Evolutionary conservation across 2,797 vertebrate genomes (phyloP).

Genomic region (Masticophis lateralis): DNA sequence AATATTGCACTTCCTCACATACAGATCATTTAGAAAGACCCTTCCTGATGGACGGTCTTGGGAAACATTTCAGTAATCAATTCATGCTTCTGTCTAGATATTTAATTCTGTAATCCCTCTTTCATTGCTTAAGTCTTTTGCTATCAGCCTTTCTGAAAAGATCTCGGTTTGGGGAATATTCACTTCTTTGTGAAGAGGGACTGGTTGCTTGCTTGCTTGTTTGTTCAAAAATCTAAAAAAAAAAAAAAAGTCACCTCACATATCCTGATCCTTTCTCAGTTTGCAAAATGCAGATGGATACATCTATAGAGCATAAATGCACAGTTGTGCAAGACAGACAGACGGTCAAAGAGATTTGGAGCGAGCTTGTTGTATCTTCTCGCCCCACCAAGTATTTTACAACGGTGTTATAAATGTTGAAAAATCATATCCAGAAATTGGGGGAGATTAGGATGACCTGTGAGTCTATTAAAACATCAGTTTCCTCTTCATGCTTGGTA

Average conservation of each 20-base stretch:
- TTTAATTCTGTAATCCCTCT: neutral
- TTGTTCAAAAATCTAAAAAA: neutral
- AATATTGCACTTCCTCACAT: neutral
- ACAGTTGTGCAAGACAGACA: neutral
- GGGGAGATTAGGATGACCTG: neutral
- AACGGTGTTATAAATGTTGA: neutral
- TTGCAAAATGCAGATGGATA: neutral
- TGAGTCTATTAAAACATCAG: conserved; percentile 50
- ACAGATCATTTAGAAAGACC: neutral
- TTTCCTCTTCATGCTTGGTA: conserved; percentile 47
- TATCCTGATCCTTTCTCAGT: neutral
- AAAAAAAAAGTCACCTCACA: neutral
- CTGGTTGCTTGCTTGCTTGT: neutral
- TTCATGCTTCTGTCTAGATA: neutral
- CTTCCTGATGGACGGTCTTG: neutral
- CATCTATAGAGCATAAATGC: neutral
- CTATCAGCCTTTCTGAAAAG: neutral
- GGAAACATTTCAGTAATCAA: neutral
- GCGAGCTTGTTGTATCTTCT: conserved; percentile 26
- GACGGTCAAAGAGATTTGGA: neutral
- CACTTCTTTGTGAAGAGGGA: neutral
- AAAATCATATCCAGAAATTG: conserved; percentile 35
- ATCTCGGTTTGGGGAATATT: neutral
- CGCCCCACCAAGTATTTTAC: neutral
- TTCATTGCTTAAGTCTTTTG: neutral